A percentile compares a stretch with the other conserved stretches of the same genome.
phyloP scores from a whole-genome alignment of 2,113 vertebrate species.

The Dromaius novaehollandiae region DNA sequence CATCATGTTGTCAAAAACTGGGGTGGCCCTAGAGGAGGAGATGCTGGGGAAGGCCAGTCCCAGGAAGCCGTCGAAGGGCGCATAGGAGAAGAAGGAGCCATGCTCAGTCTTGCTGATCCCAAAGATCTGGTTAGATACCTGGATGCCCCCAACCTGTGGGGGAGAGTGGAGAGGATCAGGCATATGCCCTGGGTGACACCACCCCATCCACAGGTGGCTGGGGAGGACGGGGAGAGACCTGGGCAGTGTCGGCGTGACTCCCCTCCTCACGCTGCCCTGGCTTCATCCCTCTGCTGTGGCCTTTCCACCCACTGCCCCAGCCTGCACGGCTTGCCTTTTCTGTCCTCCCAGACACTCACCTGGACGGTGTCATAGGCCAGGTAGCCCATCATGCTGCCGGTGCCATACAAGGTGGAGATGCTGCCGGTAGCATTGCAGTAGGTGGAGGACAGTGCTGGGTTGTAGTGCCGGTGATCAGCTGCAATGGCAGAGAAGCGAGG shows the following conservation, averaged over 20 bases:
- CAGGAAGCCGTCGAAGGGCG: constrained; percentile 53
- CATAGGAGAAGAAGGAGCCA: neutral
- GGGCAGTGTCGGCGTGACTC: too few relatives aligned
- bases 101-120: constrained; percentile 39
- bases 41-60: constrained; percentile 55
- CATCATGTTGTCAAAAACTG: constrained; percentile 68
- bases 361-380: constrained; percentile 69
- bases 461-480: constrained; percentile 50
- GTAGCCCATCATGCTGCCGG: constrained; percentile 38
- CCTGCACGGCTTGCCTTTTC: too few relatives aligned
- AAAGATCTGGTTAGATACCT: constrained; percentile 19
- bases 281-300: too few relatives aligned
- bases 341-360: constrained; percentile 8
- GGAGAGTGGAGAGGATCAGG: neutral
- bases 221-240: neutral
- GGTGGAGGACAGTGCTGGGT: constrained; percentile 62
- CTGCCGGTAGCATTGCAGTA: constrained; percentile 1
- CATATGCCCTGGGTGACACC: too few relatives aligned
- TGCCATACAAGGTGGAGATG: constrained; percentile 35
- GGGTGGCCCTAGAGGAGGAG: neutral
- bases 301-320: too few relatives aligned
- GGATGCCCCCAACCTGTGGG: constrained; percentile 30
- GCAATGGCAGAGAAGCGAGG: neutral
- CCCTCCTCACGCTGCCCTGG: too few relatives aligned
- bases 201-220: too few relatives aligned